phyloP scores from a whole-genome alignment of 2,113 vertebrate species.

The Otolemur garnettii region DNA sequence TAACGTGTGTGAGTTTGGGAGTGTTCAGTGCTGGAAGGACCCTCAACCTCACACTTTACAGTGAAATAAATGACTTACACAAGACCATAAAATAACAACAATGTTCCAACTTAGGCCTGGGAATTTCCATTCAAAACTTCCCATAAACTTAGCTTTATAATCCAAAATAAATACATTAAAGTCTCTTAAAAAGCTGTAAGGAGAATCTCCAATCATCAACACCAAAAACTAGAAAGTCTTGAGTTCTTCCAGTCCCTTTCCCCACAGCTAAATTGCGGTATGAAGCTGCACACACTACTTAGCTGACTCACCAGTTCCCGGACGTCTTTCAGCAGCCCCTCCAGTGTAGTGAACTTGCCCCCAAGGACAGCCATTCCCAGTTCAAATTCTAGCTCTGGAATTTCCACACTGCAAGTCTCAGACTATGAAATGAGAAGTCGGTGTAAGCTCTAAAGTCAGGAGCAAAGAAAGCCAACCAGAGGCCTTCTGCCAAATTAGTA shows the following conservation, averaged over 20 bases:
- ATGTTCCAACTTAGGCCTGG: neutral
- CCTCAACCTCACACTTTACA: neutral
- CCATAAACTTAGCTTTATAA: conserved; percentile 33
- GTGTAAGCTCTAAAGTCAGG: neutral
- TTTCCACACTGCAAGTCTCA: conserved; percentile 93
- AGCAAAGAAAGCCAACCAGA: conserved; percentile 41
- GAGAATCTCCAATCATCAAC: neutral
- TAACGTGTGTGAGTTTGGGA: neutral
- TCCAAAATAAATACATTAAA: conserved; percentile 34
- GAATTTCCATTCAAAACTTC: conserved; percentile 49
- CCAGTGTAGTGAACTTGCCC: conserved; percentile 97
- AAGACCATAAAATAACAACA: conserved; percentile 12
- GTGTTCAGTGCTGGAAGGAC: neutral
- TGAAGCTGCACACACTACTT: accelerated
- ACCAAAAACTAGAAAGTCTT: neutral
- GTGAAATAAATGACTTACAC: conserved; percentile 9
- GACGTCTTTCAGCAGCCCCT: conserved; percentile 95
- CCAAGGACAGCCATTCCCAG: conserved; percentile 95
- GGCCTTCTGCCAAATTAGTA: neutral
- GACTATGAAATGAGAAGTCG: conserved; percentile 86
- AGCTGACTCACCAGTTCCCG: conserved; percentile 90
- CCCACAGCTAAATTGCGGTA: neutral
- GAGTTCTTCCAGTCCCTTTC: neutral
- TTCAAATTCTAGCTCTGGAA: conserved; percentile 97
- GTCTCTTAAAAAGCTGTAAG: conserved; percentile 38